A percentile compares a stretch with the other conserved stretches of the same genome.
phyloP scores from a whole-genome alignment of 1,140 invertebrate species.

The Atta colombica region DNA sequence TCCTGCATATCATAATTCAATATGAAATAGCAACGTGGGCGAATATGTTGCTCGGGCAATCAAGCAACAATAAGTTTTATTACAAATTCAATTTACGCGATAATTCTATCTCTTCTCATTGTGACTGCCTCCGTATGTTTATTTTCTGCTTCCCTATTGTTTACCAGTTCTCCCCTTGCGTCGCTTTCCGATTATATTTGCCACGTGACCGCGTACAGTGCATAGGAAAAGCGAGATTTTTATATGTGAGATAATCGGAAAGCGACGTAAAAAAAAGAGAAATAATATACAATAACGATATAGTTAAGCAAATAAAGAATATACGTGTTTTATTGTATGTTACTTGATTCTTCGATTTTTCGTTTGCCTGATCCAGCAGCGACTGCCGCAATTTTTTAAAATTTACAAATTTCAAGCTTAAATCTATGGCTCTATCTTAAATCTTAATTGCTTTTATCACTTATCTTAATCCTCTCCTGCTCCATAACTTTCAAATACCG shows the following conservation, averaged over 20 bases:
- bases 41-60: background rate
- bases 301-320: background rate
- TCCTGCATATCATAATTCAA: background rate
- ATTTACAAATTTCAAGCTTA: slow-evolving; percentile 15
- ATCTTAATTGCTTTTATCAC: background rate
- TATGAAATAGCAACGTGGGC: background rate
- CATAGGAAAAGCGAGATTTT: background rate
- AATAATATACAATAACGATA: background rate
- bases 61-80: slow-evolving; percentile 14
- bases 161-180: background rate
- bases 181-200: background rate
- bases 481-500: background rate
- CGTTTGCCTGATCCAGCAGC: background rate
- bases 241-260: background rate
- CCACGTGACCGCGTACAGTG: background rate
- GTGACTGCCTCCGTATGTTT: background rate
- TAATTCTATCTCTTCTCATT: background rate
- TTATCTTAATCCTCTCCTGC: slow-evolving; percentile 13
- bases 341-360: background rate
- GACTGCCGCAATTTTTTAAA: background rate
- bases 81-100: background rate
- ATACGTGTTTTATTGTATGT: background rate
- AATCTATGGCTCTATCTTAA: background rate
- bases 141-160: background rate
- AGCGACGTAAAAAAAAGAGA: background rate